phyloP scores from a whole-genome alignment of 2,797 vertebrate species.

The Cephalopachus bancanus region DNA sequence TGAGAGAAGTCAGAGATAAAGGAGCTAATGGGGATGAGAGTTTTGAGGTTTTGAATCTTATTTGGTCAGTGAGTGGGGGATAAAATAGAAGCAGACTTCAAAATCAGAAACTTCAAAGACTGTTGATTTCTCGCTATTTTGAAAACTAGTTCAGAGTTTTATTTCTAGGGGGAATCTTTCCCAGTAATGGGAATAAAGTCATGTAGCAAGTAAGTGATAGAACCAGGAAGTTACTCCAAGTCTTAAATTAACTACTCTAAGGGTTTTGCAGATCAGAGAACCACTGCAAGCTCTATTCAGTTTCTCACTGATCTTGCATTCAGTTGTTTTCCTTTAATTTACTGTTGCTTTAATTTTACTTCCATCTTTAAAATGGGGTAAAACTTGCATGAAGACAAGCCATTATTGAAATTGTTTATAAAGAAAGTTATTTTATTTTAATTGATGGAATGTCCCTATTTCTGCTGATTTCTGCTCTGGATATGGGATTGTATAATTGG shows the following conservation, averaged over 20 bases:
- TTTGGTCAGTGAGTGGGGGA: constrained; percentile 60
- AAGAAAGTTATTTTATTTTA: constrained; percentile 1
- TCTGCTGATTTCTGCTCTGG: not conserved
- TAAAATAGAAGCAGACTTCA: constrained; percentile 68
- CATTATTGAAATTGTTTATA: constrained; percentile 8
- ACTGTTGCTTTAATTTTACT: constrained; percentile 20
- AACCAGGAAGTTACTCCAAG: not conserved
- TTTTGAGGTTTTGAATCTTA: constrained; percentile 67
- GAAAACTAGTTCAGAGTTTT: constrained; percentile 63
- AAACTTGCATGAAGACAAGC: constrained; percentile 1
- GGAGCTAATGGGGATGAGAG: constrained; percentile 68
- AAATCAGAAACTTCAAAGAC: constrained; percentile 71
- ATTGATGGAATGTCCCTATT: not conserved
- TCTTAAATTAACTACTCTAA: not conserved
- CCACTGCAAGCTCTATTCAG: not conserved
- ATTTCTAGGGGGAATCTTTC: constrained; percentile 7
- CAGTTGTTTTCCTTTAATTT: not conserved
- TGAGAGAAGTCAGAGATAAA: constrained; percentile 73
- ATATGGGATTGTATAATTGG: not conserved
- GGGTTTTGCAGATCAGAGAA: not conserved
- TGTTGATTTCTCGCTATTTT: constrained; percentile 50
- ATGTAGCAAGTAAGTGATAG: not conserved
- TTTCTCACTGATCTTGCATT: not conserved
- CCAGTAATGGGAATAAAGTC: not conserved
- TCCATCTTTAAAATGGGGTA: not conserved